Base-by-base conservation (phyloP, 2,888 invertebrate species). In the Yponomeuta evonymella region DNA sequence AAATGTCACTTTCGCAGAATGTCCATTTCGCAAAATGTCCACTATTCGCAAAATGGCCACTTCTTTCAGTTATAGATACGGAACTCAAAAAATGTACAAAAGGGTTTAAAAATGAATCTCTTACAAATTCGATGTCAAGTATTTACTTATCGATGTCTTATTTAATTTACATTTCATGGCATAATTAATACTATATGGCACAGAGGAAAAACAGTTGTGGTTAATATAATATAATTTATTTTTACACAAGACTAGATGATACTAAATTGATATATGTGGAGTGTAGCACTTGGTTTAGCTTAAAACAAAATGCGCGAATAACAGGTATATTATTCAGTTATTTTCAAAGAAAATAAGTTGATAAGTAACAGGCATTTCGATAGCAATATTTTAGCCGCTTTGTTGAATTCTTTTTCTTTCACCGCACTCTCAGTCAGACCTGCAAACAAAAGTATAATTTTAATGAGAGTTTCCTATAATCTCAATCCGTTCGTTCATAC, bases 351-450 rank as follows among this genome's bases (percentile, higher is more conserved):
- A 5, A 64, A 29, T 10, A 64, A 64, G 23, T n/a, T 23, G 9
- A 64, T 10, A 10, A 23, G 12, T 11, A 64, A 23, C 9, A 64
- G n/a, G 30, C 10, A 64, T n/a, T 64, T 10, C 9, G 64, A 23
- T 10, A 64, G 12, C 1, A 29, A 64, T 2, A 62, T 15, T 71
- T 64, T 69, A 58, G 51, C 68, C 1, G 74, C 73, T 30, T 71
- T 72, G 74, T 73, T 77, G n/a, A 70, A 72, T 11, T 73, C 70
- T 70, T 75, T 77, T 67, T 76, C 75, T 67, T 77, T 80, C 11
- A 78, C 74, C 4, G 78, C 77, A 23, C 77, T 79, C 71, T 83
- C 82, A 0, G 79, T 81, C 6, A 81, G 76, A 76, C 81, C 82
- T 83, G 77, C 65, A 71, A 75, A 74, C 33, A 73, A 72, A 73